phyloP scores from a whole-genome alignment of 1,140 invertebrate species.

The Heterodera schachtii region DNA sequence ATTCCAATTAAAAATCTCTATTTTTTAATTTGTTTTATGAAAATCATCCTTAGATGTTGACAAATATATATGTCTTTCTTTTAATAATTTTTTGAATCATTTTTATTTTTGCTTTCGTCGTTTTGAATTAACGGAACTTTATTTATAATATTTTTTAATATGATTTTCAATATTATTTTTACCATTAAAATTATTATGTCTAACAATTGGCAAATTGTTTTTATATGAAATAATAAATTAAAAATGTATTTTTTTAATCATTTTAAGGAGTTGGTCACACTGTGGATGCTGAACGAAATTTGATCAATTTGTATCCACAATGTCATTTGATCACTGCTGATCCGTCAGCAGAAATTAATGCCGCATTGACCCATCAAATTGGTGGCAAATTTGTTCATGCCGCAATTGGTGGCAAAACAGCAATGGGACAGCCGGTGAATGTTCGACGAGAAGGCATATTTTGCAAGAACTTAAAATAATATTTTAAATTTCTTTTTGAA shows the following conservation, averaged over 20 bases:
- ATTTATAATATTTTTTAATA: no score
- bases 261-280: conserved; percentile 17
- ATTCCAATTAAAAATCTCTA: no score
- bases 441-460: neutral
- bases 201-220: no score
- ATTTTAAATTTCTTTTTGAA: no score
- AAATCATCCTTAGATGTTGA: no score
- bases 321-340: conserved; percentile 12
- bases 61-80: no score
- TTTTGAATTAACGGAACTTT: no score
- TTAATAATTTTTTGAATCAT: no score
- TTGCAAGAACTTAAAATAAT: neutral
- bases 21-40: no score
- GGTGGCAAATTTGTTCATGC: conserved; percentile 18
- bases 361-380: conserved; percentile 4
- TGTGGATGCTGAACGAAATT: conserved; percentile 12
- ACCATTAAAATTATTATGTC: no score
- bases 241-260: neutral
- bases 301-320: conserved; percentile 15
- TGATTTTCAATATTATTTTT: no score
- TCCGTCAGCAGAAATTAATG: conserved; percentile 15
- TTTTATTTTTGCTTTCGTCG: no score
- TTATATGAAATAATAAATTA: neutral
- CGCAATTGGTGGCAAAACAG: conserved; percentile 11
- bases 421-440: neutral